Evolutionary conservation across 2,888 invertebrate species (phyloP).

Genomic region (Acrobasis repandana): DNA sequence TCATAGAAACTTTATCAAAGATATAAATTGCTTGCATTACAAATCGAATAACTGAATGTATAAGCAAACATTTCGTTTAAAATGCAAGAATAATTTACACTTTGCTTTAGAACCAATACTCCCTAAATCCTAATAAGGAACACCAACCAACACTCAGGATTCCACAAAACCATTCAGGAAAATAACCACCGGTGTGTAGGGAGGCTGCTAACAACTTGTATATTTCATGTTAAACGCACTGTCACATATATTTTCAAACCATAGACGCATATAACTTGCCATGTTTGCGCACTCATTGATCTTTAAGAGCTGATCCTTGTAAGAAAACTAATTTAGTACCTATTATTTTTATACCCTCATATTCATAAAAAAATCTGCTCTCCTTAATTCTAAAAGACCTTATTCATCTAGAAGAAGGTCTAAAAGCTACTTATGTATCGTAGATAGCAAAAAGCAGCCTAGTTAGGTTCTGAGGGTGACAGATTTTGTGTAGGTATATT

Average conservation of each 20-base stretch:
- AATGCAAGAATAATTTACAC: not conserved
- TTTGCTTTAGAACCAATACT: too few relatives aligned
- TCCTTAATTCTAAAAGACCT: too few relatives aligned
- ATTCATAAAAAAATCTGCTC: too few relatives aligned
- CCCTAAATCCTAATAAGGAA: not conserved
- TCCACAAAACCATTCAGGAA: conserved; percentile 10
- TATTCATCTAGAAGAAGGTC: too few relatives aligned
- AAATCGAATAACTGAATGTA: too few relatives aligned
- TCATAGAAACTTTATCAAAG: too few relatives aligned
- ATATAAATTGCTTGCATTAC: too few relatives aligned
- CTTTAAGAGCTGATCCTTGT: not conserved
- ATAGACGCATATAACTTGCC: conserved; percentile 12
- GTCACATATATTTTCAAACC: conserved; percentile 42
- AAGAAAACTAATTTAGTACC: not conserved
- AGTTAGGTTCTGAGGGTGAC: too few relatives aligned
- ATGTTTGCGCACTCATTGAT: not conserved
- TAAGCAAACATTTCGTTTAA: not conserved
- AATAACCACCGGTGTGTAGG: conserved; percentile 3
- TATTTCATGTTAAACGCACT: conserved; percentile 39
- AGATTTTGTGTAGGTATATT: too few relatives aligned
- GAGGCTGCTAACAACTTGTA: conserved; percentile 31
- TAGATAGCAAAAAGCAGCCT: too few relatives aligned
- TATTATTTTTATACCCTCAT: not conserved
- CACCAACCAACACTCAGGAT: not conserved
- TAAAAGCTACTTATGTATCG: too few relatives aligned